A percentile compares a stretch with the other conserved stretches of the same genome.
phyloP scores from a whole-genome alignment of 2,888 invertebrate genomes.

The Ochropleura plecta region DNA sequence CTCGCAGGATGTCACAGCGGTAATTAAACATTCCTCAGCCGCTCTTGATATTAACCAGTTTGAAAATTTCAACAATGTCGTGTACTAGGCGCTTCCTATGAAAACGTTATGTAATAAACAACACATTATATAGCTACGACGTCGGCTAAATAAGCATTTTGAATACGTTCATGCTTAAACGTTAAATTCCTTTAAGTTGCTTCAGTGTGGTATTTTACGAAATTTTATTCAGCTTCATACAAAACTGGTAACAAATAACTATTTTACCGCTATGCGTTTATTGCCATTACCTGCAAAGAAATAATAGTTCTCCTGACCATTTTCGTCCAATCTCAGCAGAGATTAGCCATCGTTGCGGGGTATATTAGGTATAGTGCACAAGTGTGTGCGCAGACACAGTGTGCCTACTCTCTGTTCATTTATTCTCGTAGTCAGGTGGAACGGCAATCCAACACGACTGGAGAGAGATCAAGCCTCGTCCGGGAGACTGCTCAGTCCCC shows the following conservation, averaged over 20 bases:
- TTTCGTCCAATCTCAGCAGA: no score
- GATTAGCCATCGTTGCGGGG: no score
- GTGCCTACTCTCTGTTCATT: no score
- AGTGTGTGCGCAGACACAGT: no score
- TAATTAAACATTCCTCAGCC: slow-evolving; percentile 86
- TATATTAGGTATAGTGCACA: no score
- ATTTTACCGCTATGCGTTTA: not conserved
- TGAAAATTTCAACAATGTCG: slow-evolving; percentile 87
- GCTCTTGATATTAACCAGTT: slow-evolving; percentile 84
- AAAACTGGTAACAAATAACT: slow-evolving; percentile 1
- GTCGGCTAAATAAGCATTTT: slow-evolving; percentile 53
- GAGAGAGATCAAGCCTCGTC: no score
- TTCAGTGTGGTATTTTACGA: not conserved
- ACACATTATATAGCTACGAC: slow-evolving; percentile 38
- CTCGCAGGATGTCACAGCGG: slow-evolving; percentile 79
- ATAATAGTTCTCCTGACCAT: no score
- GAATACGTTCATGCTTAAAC: slow-evolving; percentile 59
- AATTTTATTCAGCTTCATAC: not conserved
- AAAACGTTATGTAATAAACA: slow-evolving; percentile 70
- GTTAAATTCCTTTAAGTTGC: slow-evolving; percentile 56
- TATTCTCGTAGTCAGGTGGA: no score
- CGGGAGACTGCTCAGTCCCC: no score
- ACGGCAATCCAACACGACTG: no score
- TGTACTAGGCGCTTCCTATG: slow-evolving; percentile 78
- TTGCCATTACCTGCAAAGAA: not conserved